These are phyloP conservation scores for Hormaphis cornu DNA, from an alignment of 1,140 invertebrate species.

Conservation along the genomic window DNA sequence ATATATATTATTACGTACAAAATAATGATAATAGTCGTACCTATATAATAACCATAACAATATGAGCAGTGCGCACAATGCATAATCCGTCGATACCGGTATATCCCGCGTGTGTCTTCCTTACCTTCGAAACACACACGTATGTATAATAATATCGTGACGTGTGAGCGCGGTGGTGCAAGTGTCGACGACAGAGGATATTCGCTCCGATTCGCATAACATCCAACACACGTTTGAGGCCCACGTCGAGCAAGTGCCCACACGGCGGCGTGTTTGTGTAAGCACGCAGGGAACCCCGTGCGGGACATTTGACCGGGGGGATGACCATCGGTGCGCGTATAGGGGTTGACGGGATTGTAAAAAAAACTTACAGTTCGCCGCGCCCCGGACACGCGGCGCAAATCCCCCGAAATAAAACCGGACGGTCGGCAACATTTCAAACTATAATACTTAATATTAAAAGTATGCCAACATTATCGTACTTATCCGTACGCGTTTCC, in stretches of 20 bases:
- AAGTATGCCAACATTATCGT: no score
- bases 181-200: not conserved
- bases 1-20: no score
- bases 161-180: no score
- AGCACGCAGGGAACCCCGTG: slow-evolving; percentile 18
- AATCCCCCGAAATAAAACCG: slow-evolving; percentile 2
- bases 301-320: slow-evolving; percentile 11
- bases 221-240: no score
- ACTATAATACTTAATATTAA: no score
- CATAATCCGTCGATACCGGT: slow-evolving; percentile 6
- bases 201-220: slow-evolving; percentile 18
- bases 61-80: no score
- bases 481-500: slow-evolving; percentile 16
- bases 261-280: not conserved
- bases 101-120: not conserved
- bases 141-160: no score
- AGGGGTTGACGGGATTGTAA: not conserved
- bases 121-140: no score
- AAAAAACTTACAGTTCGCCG: not conserved
- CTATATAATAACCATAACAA: no score
- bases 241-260: slow-evolving; percentile 2
- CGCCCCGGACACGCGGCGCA: not conserved
- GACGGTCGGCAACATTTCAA: slow-evolving; percentile 19
- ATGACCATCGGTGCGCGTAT: no score
- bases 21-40: no score